Percentiles rank a stretch among this genome's conserved stretches.
Evolutionary conservation across 2,113 vertebrate species (phyloP).

Genomic region (Burhinus oedicnemus): DNA sequence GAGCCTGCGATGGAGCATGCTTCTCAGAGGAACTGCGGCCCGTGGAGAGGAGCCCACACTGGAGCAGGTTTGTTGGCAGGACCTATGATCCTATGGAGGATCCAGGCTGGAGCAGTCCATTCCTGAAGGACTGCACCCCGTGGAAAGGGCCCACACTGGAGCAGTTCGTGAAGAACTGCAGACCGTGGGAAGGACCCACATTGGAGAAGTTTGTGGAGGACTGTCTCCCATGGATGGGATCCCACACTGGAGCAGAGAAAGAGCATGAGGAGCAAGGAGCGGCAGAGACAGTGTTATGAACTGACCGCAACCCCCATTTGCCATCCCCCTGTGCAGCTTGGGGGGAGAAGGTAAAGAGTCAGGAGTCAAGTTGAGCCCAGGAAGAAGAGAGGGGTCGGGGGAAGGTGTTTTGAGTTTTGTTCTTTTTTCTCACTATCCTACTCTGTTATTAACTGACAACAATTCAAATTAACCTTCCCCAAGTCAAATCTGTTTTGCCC

Average conservation of each 20-base stretch:
- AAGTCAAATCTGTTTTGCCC: not conserved
- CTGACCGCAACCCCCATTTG: not conserved
- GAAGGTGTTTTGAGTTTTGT: not conserved
- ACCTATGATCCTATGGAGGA: not conserved
- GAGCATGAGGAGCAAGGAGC: not conserved
- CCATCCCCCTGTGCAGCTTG: no score
- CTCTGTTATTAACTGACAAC: not conserved
- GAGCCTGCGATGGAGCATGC: accelerated
- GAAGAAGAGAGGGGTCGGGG: not conserved
- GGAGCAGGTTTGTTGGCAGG: not conserved
- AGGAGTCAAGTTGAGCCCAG: not conserved
- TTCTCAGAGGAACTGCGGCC: not conserved
- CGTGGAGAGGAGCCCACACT: accelerated
- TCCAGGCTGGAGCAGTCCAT: not conserved
- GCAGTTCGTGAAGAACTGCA: not conserved
- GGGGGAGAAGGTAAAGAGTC: not conserved
- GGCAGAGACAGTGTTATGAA: not conserved
- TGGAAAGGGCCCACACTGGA: not conserved
- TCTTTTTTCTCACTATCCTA: not conserved
- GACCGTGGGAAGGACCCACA: not conserved
- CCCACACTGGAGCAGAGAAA: not conserved
- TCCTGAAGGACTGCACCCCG: not conserved
- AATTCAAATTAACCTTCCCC: not conserved
- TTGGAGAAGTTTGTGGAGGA: not conserved
- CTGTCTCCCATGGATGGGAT: not conserved